Evolutionary conservation across 2,113 vertebrate species (phyloP).

Genomic region (Microtus ochrogaster): DNA sequence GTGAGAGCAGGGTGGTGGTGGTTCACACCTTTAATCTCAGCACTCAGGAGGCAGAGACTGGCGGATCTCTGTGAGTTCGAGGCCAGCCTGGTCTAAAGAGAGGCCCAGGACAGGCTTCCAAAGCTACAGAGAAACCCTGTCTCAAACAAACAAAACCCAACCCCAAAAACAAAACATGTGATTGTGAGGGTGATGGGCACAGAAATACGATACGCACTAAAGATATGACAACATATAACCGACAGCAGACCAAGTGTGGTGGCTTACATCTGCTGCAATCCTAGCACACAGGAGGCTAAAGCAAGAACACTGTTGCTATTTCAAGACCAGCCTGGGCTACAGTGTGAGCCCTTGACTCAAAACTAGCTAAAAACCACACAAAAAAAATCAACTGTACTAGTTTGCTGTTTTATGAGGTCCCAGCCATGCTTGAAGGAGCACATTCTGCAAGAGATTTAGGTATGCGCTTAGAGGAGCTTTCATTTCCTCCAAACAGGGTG

Average conservation of each 20-base stretch:
- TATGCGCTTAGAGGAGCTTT: not conserved
- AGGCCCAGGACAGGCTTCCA: too few relatives aligned
- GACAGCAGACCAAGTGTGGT: not conserved
- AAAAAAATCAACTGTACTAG: not conserved
- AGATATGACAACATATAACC: not conserved
- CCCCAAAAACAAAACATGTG: not conserved
- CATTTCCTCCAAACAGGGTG: not conserved
- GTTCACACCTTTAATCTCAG: too few relatives aligned
- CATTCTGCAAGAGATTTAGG: not conserved
- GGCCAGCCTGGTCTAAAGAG: too few relatives aligned
- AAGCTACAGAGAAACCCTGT: too few relatives aligned
- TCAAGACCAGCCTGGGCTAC: not conserved
- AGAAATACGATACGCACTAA: not conserved
- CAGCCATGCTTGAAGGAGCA: not conserved
- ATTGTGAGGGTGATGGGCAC: not conserved
- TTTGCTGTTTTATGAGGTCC: not conserved
- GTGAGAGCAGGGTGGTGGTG: not conserved
- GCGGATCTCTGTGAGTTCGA: too few relatives aligned
- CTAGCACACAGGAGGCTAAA: too few relatives aligned
- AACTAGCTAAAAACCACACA: too few relatives aligned
- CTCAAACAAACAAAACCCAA: too few relatives aligned
- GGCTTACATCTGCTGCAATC: not conserved
- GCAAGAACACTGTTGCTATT: not conserved
- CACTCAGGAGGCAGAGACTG: too few relatives aligned
- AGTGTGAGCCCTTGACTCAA: too few relatives aligned